Percentiles rank a stretch among this genome's conserved stretches.
Conservation (phyloP, 2,113 vertebrate species). For the Calyptomena viridis region DNA sequence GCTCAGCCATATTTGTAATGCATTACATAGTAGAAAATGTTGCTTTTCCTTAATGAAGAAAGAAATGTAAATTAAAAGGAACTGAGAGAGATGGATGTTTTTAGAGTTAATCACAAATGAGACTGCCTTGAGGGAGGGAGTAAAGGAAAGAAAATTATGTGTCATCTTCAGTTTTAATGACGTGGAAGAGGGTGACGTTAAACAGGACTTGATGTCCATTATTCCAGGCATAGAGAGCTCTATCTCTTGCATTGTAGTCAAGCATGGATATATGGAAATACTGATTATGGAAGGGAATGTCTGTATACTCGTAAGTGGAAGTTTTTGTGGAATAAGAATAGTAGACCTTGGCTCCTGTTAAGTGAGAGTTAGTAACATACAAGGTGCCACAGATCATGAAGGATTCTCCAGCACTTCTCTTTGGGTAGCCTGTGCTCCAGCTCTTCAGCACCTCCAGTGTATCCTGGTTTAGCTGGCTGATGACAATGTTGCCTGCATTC, state of each 20-base stretch:
- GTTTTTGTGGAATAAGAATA: slow-evolving; percentile 97
- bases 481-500: slow-evolving; percentile 96
- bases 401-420: slow-evolving; percentile 95
- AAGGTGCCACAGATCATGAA: slow-evolving; percentile 99
- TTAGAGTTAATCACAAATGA: slow-evolving; percentile 66
- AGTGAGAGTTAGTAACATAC: slow-evolving; percentile 95
- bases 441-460: slow-evolving; percentile 91
- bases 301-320: slow-evolving; percentile 93
- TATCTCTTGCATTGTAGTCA: slow-evolving; percentile 95
- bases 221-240: slow-evolving; percentile 97
- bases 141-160: slow-evolving; percentile 74
- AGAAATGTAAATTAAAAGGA: slow-evolving; percentile 34
- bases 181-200: slow-evolving; percentile 96
- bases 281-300: slow-evolving; percentile 98
- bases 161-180: slow-evolving; percentile 96
- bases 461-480: slow-evolving; percentile 91
- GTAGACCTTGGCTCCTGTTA: slow-evolving; percentile 97
- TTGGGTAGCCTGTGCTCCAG: slow-evolving; percentile 97
- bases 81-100: slow-evolving; percentile 17
- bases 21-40: slow-evolving; percentile 60
- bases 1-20: slow-evolving; percentile 51
- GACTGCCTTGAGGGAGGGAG: slow-evolving; percentile 5
- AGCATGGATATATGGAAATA: slow-evolving; percentile 99
- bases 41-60: slow-evolving; percentile 46
- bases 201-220: slow-evolving; percentile 98